Evolutionary conservation across 1,140 invertebrate species (phyloP), one percentile per base, ranked within the genome.

Genomic region (Homarus americanus): DNA sequence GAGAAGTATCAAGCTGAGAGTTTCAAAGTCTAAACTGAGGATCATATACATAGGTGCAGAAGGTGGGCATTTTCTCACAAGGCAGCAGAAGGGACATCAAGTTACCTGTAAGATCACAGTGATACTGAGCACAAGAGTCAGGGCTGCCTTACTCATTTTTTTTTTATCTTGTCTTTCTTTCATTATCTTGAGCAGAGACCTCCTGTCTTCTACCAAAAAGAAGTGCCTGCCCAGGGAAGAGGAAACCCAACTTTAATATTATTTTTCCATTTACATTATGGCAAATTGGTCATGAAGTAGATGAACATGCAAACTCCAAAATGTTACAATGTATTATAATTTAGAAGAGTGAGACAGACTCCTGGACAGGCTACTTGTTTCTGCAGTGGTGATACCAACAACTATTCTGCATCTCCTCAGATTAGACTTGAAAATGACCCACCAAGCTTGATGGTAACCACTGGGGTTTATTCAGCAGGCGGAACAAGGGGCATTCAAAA

Each of bases 91-190:
- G 72, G 73, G 88, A 58, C 44, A 66, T 49, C 78, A 89, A 89
- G 87, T 72, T 89, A 89, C 66, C 44, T 82, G 87, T 90, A 83
- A 84, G 84, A 90, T 90, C 88, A 90, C 88, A 90, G 88, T 78
- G 73, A 73, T 83, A 66, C 66, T 90, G 88, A 90, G 88, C 88
- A 90, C 78, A 83, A 84, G 28, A 90, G 63, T 82, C 82, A 82
- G 73, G 80, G 88, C 88, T 90, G 88, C 82, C 88, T 90, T 82
- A 73, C 53, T 82, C 44, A 49, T 40, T 73, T 85, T 41, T 72
- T 72, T 44, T 85, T 76, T 73, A 44, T 73, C 44, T 75, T 53
- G 72, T 73, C 44, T 75, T 76, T 86, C 69, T 73, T 58, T 83
- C n/a, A 63, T 41, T 85, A 85, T 73, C 66, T 85, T 85, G 87